A percentile compares a stretch with the other conserved stretches of the same genome.
Evolutionary conservation across 2,113 vertebrate species (phyloP).

Genomic region (Cromileptes altivelis): DNA sequence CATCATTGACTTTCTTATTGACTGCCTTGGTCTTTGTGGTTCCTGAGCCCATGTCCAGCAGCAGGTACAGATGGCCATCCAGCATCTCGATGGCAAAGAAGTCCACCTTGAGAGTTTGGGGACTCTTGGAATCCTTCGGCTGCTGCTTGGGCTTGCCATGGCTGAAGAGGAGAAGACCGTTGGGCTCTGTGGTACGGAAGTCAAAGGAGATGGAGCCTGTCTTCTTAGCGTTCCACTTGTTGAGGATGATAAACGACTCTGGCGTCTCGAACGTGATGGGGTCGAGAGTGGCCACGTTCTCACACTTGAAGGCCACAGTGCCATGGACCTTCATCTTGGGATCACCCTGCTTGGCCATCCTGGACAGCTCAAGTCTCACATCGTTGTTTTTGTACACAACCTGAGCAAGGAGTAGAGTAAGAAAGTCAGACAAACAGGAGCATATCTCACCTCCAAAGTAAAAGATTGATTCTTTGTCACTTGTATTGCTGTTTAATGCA

Average conservation of each 20-base stretch:
- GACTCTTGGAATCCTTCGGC: constrained; percentile 93
- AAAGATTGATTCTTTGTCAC: neutral
- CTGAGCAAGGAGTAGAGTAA: constrained; percentile 77
- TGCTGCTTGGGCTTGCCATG: constrained; percentile 95
- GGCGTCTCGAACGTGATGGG: constrained; percentile 99
- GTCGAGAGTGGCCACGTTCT: constrained; percentile 97
- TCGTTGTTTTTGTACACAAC: constrained; percentile 99
- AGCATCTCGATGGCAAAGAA: constrained; percentile 99
- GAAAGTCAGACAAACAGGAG: neutral
- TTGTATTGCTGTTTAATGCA: neutral
- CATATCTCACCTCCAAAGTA: neutral
- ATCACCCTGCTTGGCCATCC: constrained; percentile 94
- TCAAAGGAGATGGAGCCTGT: constrained; percentile 99
- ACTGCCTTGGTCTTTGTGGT: constrained; percentile 96
- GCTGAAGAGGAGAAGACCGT: constrained; percentile 96
- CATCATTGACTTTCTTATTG: constrained; percentile 98
- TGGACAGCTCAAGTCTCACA: constrained; percentile 94
- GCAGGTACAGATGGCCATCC: constrained; percentile 95
- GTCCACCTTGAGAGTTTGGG: constrained; percentile 95
- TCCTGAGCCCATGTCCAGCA: constrained; percentile 98
- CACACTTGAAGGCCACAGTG: constrained; percentile 97
- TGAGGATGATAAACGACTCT: constrained; percentile 94
- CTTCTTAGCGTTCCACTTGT: constrained; percentile 99
- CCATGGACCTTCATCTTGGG: constrained; percentile 97
- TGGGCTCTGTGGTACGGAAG: constrained; percentile 98